These are phyloP conservation scores for Phenganax subtilis DNA, from an alignment of 92 coral and sea anemone genomes.

Conservation along the genomic window DNA sequence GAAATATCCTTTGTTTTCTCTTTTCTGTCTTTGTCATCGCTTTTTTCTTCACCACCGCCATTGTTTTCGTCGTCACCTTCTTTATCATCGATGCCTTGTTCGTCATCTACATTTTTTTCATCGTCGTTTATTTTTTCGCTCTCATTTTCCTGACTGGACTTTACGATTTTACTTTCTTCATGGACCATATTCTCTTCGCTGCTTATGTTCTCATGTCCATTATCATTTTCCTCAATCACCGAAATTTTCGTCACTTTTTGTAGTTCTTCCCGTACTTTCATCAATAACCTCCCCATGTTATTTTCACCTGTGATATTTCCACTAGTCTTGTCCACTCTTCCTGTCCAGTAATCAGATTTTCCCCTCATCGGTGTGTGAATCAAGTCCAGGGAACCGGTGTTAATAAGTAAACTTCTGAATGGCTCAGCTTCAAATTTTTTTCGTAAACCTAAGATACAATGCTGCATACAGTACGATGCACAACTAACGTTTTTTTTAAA, in stretches of 20 bases:
- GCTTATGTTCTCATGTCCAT: not conserved
- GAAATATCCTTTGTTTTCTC: not conserved
- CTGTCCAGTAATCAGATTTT: constrained; percentile 76
- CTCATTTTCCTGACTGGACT: not conserved
- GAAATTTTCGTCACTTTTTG: not conserved
- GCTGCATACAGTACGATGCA: no score
- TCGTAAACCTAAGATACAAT: constrained; percentile 27
- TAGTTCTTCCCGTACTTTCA: constrained; percentile 72
- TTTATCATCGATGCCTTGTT: not conserved
- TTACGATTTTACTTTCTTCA: not conserved
- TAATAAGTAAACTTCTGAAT: constrained; percentile 54
- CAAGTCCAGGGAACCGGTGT: constrained; percentile 50
- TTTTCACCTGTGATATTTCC: constrained; percentile 78
- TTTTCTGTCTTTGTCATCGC: not conserved
- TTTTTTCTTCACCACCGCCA: not conserved
- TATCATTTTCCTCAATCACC: not conserved
- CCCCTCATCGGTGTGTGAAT: constrained; percentile 79
- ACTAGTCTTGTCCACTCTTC: constrained; percentile 62
- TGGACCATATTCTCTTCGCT: not conserved
- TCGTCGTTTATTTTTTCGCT: not conserved
- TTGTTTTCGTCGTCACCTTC: not conserved
- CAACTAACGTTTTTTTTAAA: no score
- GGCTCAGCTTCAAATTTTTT: constrained; percentile 66
- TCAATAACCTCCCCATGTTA: constrained; percentile 69
- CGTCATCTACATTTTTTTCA: not conserved